These are phyloP conservation scores for Poecilus cupreus DNA, from an alignment of 2,888 invertebrate genomes.

Conservation along the genomic window DNA sequence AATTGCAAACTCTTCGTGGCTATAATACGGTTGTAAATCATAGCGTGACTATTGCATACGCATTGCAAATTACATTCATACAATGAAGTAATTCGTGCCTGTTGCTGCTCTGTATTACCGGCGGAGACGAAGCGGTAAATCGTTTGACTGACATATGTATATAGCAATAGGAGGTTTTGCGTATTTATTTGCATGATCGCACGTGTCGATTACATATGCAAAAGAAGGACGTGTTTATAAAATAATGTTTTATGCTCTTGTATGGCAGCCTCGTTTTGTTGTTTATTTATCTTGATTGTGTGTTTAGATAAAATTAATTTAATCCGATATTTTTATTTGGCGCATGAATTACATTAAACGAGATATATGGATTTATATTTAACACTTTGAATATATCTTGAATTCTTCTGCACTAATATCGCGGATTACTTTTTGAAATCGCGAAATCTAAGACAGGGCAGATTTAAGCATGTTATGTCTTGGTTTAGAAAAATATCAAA, in stretches of 20 bases:
- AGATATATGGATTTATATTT: too few relatives aligned
- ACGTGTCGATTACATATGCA: constrained; percentile 32
- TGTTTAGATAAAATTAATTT: neutral
- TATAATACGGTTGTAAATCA: constrained; percentile 40
- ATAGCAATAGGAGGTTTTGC: neutral
- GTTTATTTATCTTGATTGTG: constrained; percentile 8
- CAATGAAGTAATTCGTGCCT: neutral
- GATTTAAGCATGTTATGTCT: too few relatives aligned
- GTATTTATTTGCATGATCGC: constrained; percentile 33
- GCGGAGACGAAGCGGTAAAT: neutral
- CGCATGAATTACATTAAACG: too few relatives aligned
- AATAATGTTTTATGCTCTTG: constrained; percentile 7
- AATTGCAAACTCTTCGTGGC: constrained; percentile 14
- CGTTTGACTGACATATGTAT: neutral
- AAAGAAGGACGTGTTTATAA: constrained; percentile 2
- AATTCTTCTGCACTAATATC: too few relatives aligned
- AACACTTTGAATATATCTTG: too few relatives aligned
- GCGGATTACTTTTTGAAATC: too few relatives aligned
- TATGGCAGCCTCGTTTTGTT: neutral
- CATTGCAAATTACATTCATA: neutral
- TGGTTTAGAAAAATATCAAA: too few relatives aligned
- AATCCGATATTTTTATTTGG: neutral
- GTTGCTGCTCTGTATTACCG: neutral
- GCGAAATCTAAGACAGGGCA: too few relatives aligned
- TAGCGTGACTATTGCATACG: neutral